Evolutionary conservation across 2,113 vertebrate species (phyloP).

Genomic region (Cromileptes altivelis): DNA sequence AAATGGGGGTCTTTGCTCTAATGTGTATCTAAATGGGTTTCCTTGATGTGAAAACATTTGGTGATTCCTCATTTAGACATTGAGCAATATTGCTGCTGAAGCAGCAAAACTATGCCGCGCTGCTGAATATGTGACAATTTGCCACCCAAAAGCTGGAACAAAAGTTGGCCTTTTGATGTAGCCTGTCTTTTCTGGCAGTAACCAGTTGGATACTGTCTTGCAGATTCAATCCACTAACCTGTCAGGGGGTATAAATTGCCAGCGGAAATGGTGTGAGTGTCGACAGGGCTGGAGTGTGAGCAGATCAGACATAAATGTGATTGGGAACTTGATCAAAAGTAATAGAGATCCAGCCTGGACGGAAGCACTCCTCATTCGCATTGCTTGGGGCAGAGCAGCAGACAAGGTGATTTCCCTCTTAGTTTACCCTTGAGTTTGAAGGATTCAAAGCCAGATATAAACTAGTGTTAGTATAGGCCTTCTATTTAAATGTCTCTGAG

Average conservation of each 20-base stretch:
- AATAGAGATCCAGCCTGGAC: slow-evolving; percentile 49
- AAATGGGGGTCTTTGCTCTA: slow-evolving; percentile 49
- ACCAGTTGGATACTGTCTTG: slow-evolving; percentile 41
- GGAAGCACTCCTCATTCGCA: slow-evolving; percentile 39
- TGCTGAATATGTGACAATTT: slow-evolving; percentile 39
- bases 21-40: slow-evolving; percentile 49
- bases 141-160: slow-evolving; percentile 47
- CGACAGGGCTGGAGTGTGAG: slow-evolving; percentile 47
- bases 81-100: slow-evolving; percentile 32
- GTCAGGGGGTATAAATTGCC: slow-evolving; percentile 60
- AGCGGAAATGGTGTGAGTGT: slow-evolving; percentile 43
- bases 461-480: neutral
- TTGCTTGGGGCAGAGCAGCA: slow-evolving; percentile 43
- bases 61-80: slow-evolving; percentile 51
- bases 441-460: slow-evolving; percentile 15
- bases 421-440: slow-evolving; percentile 21
- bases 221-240: slow-evolving; percentile 54
- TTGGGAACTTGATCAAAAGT: slow-evolving; percentile 68
- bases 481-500: slow-evolving; percentile 20
- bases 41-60: slow-evolving; percentile 48
- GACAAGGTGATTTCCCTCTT: slow-evolving; percentile 45
- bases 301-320: slow-evolving; percentile 62
- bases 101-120: slow-evolving; percentile 35
- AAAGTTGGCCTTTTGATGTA: slow-evolving; percentile 45
- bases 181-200: slow-evolving; percentile 30